phyloP scores from a whole-genome alignment of 2,888 invertebrate genomes.

The Gandaritis pyraliata region DNA sequence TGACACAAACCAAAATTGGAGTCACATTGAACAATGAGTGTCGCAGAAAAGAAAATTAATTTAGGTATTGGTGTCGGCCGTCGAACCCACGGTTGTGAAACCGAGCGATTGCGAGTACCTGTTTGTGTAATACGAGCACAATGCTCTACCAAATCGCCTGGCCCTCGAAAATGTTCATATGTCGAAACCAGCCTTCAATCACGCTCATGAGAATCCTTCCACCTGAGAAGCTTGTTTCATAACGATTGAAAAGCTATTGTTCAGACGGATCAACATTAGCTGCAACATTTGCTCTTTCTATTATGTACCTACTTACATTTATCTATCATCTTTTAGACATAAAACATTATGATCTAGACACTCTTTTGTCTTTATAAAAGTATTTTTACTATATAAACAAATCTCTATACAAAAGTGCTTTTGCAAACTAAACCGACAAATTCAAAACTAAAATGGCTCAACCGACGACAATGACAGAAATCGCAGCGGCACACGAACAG shows the following conservation, averaged over 20 bases:
- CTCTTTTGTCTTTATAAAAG: neutral
- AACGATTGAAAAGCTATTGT: slow-evolving; percentile 39
- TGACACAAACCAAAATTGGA: slow-evolving; percentile 67
- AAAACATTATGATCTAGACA: neutral
- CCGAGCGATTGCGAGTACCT: slow-evolving; percentile 75
- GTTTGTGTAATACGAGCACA: slow-evolving; percentile 81
- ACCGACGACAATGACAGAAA: slow-evolving; percentile 77
- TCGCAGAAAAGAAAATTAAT: slow-evolving; percentile 81
- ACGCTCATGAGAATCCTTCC: slow-evolving; percentile 46
- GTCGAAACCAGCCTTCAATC: slow-evolving; percentile 62
- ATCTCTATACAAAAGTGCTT: neutral
- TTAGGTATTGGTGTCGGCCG: slow-evolving; percentile 83
- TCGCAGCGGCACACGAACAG: slow-evolving; percentile 69
- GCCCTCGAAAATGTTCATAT: slow-evolving; percentile 76
- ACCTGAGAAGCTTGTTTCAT: slow-evolving; percentile 39
- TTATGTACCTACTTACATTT: neutral
- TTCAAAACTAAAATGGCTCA: slow-evolving; percentile 33
- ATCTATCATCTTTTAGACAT: neutral
- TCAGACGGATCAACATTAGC: slow-evolving; percentile 30
- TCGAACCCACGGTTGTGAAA: slow-evolving; percentile 81
- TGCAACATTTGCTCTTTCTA: slow-evolving; percentile 18
- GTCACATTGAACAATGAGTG: slow-evolving; percentile 77
- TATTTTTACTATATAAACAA: neutral
- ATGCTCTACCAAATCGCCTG: slow-evolving; percentile 73
- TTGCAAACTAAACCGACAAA: slow-evolving; percentile 16